Evolutionary conservation across 1,140 invertebrate species (phyloP), one percentile per base, ranked within the genome.

Genomic region (Drosophila kikkawai): DNA sequence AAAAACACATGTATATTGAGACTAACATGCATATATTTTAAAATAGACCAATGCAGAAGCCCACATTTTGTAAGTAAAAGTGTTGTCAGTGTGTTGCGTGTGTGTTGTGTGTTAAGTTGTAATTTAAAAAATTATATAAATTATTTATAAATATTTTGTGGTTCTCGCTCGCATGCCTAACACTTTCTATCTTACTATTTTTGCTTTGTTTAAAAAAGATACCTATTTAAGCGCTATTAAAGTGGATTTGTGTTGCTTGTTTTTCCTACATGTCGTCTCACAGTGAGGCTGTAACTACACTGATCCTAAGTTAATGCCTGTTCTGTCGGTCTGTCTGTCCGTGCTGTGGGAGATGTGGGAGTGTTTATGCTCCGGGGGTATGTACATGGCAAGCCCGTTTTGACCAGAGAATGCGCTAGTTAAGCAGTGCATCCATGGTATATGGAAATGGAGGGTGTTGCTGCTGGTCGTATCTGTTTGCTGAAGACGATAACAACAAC

Each of bases 391-490:
- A 90, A 90, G 86, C 85, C 82, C 80, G 58, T 91, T 56, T 61
- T 73, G 66, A 71, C 66, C 75, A 85, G 70, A 74, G 65, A 79
- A 70, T 65, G 73, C 76, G 79, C 93, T 94, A 94, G 93, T 94
- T 94, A 82, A 95, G 94, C 93, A 95, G 93, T 91, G 94, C 94
- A 93, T 95, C 94, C 94, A 95, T 94, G 88, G 94, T 94, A 92
- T 94, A 95, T 92, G 94, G 93, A 94, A 93, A 94, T 92, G 94
- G 94, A 80, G 90, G 91, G 87, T 93, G 83, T 55, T 91, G 85
- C 75, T 88, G 85, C 50, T 91, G 53, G 36, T 56, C 84, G 51
- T 61, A 87, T 83, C 64, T 83, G 61, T 83, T 87, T 79, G 65
- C 83, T 75, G 83, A 77, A 67, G 74, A 88, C 67, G 83, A 67